Evolutionary conservation across 2,888 invertebrate genomes (phyloP), one percentile per base, ranked within the genome.

Genomic region (Volucella inflata): DNA sequence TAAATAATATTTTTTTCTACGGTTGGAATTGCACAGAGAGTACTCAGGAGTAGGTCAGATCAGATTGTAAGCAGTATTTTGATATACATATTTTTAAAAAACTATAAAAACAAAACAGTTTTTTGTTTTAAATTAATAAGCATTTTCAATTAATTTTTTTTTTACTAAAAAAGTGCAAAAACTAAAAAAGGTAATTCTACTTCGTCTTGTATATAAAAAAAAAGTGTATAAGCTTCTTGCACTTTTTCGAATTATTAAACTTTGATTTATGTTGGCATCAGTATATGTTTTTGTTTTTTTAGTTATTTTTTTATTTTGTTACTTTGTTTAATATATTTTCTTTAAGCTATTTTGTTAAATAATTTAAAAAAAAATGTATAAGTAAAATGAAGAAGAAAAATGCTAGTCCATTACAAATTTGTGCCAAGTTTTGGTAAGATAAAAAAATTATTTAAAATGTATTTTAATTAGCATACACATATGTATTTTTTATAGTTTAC

Each of bases 111-210:
- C 16, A 51, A 71, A 84, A 40, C n/a, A 14, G 16, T 14, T 76
- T 71, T 68, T 53, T 30, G 21, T 77, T 14, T 67, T 78, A 67
- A 72, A 87, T 55, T 42, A 71, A 59, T 88, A 90, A 89, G 89
- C 89, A 89, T 89, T 89, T 89, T 90, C 89, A 89, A 90, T 90
- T 88, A 90, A 90, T 87, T 89, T 87, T 89, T 87, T 85, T 88
- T 87, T 65, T 51, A 60, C 14, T 57, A 55, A 44, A 72, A 82
- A 50, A 87, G 81, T 82, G 82, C 75, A 72, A 71, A 65, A 64
- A 77, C 42, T 42, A 6, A 70, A 74, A 71, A 42, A 11, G 30
- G 50, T 17, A 48, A 60, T n/a, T 16, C 9, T 21, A 44, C 14
- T 21, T 16, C 1, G 17, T 42, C 51, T 16, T 8, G 42, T 53